Evolutionary conservation across 2,113 vertebrate species (phyloP).

Genomic region (Phylloscopus whistleri): DNA sequence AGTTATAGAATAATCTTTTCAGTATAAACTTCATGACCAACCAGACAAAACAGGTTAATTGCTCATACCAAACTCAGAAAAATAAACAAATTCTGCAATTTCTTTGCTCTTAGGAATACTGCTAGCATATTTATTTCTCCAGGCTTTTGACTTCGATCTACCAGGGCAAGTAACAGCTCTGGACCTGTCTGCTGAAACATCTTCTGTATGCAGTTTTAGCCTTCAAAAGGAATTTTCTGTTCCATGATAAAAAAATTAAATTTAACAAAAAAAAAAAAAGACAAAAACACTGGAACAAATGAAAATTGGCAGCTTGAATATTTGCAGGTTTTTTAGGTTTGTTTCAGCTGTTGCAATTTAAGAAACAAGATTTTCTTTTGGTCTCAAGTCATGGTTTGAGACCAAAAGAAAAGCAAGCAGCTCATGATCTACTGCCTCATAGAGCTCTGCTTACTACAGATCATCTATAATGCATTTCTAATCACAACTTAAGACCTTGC

Average conservation of each 20-base stretch:
- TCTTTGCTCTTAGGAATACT: neutral
- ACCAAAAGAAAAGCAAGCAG: neutral
- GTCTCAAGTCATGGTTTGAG: neutral
- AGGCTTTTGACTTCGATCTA: neutral
- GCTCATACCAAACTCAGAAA: neutral
- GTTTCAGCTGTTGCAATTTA: neutral
- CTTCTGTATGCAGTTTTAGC: neutral
- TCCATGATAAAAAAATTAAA: neutral
- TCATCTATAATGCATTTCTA: neutral
- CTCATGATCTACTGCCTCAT: neutral
- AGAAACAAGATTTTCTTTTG: neutral
- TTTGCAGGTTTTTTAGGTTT: neutral
- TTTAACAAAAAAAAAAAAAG: neutral
- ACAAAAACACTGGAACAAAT: neutral
- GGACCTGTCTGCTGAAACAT: neutral
- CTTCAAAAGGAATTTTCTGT: neutral
- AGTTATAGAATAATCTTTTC: neutral
- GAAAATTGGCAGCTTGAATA: neutral
- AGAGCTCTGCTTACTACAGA: neutral
- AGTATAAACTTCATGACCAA: conserved; percentile 17
- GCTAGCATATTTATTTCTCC: neutral
- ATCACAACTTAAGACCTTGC: neutral
- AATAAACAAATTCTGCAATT: neutral
- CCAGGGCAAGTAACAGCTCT: neutral
- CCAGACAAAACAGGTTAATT: neutral